Evolutionary conservation across 2,888 invertebrate species (phyloP).

Genomic region (Caenorhabditis sp.): DNA sequence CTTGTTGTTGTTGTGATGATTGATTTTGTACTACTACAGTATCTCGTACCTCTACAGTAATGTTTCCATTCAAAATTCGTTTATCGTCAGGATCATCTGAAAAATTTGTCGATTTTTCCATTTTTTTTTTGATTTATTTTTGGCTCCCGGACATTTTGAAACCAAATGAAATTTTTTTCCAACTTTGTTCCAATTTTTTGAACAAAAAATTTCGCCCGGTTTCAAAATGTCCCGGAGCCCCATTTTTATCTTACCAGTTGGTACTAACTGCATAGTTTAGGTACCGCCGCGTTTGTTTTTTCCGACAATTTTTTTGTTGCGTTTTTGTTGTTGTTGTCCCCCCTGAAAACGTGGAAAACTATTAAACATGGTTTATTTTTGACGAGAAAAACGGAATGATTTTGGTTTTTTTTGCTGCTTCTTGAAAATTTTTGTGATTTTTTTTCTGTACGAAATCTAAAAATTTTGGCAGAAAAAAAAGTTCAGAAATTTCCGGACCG

Average conservation of each 20-base stretch:
- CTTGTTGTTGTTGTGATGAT: constrained; percentile 10
- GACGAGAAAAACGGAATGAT: too few relatives aligned
- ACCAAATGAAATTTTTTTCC: too few relatives aligned
- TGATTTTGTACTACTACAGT: constrained; percentile 7
- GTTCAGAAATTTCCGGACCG: too few relatives aligned
- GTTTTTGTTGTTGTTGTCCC: neutral
- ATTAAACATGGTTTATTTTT: too few relatives aligned
- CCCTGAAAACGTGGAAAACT: too few relatives aligned
- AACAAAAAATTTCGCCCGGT: too few relatives aligned
- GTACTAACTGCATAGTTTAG: constrained; percentile 30
- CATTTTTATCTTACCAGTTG: constrained; percentile 39
- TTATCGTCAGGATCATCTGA: constrained; percentile 42
- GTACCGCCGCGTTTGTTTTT: neutral
- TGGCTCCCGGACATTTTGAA: too few relatives aligned
- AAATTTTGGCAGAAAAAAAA: neutral
- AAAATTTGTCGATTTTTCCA: neutral
- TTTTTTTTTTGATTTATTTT: too few relatives aligned
- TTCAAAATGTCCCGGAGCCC: too few relatives aligned
- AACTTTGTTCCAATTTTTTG: too few relatives aligned
- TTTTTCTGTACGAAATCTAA: neutral
- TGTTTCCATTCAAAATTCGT: constrained; percentile 29
- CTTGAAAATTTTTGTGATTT: too few relatives aligned
- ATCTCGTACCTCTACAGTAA: neutral
- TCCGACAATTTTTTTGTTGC: neutral
- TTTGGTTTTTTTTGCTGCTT: too few relatives aligned